Evolutionary conservation across 1,140 invertebrate genomes (phyloP), one percentile per base, ranked within the genome.

Genomic region (Drosophila athabasca): DNA sequence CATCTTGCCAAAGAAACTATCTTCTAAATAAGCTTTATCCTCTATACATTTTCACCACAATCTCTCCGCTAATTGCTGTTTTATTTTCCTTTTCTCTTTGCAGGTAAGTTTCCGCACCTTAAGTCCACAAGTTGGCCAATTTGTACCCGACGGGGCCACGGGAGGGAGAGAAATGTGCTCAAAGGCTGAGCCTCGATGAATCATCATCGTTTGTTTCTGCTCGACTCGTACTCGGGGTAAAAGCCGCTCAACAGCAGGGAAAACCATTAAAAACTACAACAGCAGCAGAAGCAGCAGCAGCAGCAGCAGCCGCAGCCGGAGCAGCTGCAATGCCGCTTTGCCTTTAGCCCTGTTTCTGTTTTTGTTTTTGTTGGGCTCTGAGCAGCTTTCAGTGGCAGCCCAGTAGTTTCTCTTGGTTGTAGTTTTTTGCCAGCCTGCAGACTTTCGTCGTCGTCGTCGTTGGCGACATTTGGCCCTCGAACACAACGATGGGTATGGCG

Each of bases 371-470:
- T 39, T 39, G 35, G 35, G 9, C 11, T 39, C 4, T 4, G 35
- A 39, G 57, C 46, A 61, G 73, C 73, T 76, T 69, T 65, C 60
- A 61, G 61, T 72, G 72, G 41, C 60, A 46, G 61, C 57, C 57
- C 55, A 35, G 44, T 54, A 35, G 26, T 54, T 70, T 51, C 59
- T 59, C 39, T 46, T 45, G 39, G 17, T 4, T 49, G 35, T 46
- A 52, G 52, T 43, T 43, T 17, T 58, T 51, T 49, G 11, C 24
- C 26, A 50, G 24, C 41, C 52, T 58, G 50, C 49, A 58, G 57
- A 66, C 43, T 58, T 61, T 57, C 26, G 61, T 31, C 29, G 29
- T 2, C 29, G 29, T 31, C 29, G 31, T 39, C 35, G 35, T 5
- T 39, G 35, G 51, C 68, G 53, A 65, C 66, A 64, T 70, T 64